Base-by-base conservation (phyloP, 2,113 vertebrate genomes). In the Gambusia holbrooki region DNA sequence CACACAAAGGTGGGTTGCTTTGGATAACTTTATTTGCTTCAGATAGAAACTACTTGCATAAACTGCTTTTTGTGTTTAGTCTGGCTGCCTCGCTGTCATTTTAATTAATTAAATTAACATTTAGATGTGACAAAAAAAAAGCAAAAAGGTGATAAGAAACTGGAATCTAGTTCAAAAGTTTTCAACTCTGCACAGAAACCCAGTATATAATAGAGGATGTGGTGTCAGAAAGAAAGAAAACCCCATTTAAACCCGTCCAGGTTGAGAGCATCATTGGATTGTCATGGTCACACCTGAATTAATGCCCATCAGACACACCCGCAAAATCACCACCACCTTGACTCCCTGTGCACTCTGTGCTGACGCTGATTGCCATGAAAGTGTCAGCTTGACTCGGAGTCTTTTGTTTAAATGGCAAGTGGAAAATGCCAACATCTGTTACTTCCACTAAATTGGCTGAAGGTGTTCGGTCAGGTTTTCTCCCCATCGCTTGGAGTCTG, bases 381-480 rank as follows among this genome's bases (percentile, higher is more conserved):
- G 87, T 88, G 82, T 90, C 82, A 76, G 77, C 62, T 72, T 9
- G 71, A 76, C 82, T 42, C 66, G 66, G 76, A 82, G 71, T 80
- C 76, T 82, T 84, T 72, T 79, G 73, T 81, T 87, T 83, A 81
- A 87, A 88, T 84, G 73, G 74, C 74, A 80, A 86, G 82, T 88
- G 79, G 78, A 87, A 89, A 92, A 92, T 77, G 84, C 63, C 83
- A 80, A 81, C 88, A 84, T 90, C 82, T 90, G 88, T 92, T 88
- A 87, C 87, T 89, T 86, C 83, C 82, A 73, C 82, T 84, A 89
- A 90, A 92, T 89, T 92, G 90, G 77, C 81, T 27, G 54, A 84
- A 82, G 76, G 62, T 63, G 69, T 76, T 86, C 71, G 40, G 76
- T 74, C 32, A 62, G 74, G 71, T 66, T 69, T 74, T 74, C 75